Base-by-base conservation (phyloP, 2,888 invertebrate genomes). In the Drosophila mettleri region DNA sequence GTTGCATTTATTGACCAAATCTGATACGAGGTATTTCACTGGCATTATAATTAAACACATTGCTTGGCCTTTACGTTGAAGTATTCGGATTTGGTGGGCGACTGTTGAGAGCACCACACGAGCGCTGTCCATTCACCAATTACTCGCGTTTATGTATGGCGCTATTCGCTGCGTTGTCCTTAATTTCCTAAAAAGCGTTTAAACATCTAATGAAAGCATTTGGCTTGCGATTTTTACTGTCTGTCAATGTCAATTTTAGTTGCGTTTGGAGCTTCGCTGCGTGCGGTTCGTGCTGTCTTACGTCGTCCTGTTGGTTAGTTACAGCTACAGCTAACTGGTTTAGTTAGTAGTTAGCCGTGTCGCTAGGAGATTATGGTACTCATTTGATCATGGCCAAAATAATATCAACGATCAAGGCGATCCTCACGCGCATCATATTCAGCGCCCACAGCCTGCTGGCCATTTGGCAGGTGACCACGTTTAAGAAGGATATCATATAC, bases 401-500 rank as follows among this genome's bases (percentile, higher is more conserved):
- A 78, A 92, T 97, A 74, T 96, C 96, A 1, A 96, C 96, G 0
- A 94, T 96, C 58, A 97, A 97, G 91, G 97, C 97, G 0, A 95
- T 97, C 69, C 94, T 97, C 20, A 97, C 97, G 0, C 93, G 97
- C 12, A 89, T 97, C 49, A 96, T 97, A 64, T 97, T 97, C 90
- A 96, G 96, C 3, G 94, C 95, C 6, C 98, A 98, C 88, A 97
- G 97, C 20, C 93, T 97, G 55, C 94, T 97, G 31, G 97, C 97
- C 6, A 97, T 98, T 87, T 98, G 98, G 97, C 96, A 97, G 92
- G 97, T 98, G 46, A 96, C 96, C 0, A 93, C 95, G 22, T 96
- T 97, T 78, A 97, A 97, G 88, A 97, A 97, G 89, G 95, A 95
- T 86, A 93, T 94, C 0, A 94, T 95, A 71, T 97, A 96, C 86